phyloP scores from a whole-genome alignment of 2,888 invertebrate species.

The Mystacides longicornis region DNA sequence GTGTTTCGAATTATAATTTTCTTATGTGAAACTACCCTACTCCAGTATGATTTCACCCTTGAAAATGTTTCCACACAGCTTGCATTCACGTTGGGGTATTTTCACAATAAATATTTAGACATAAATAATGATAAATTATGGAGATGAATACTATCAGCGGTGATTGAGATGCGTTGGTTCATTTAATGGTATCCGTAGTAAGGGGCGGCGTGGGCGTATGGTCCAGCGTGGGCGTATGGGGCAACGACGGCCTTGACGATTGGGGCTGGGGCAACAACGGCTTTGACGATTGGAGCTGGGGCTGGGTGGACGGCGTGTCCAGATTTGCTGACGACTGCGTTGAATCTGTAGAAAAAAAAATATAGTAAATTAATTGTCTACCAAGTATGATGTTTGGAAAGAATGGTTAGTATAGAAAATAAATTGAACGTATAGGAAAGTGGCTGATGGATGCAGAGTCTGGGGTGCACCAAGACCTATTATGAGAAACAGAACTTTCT shows the following conservation, averaged over 20 bases:
- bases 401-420: no score
- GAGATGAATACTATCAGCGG: neutral
- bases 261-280: constrained; percentile 32
- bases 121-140: neutral
- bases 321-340: constrained; percentile 51
- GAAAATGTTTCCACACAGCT: neutral
- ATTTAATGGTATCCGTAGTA: constrained; percentile 32
- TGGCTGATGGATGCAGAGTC: no score
- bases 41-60: neutral
- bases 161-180: neutral
- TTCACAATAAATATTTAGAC: neutral
- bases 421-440: no score
- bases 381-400: no score
- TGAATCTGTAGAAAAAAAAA: constrained; percentile 41
- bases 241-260: constrained; percentile 32
- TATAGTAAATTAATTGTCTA: no score
- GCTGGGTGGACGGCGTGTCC: constrained; percentile 52
- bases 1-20: no score
- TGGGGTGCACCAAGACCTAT: no score
- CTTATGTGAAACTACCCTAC: neutral
- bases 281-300: constrained; percentile 25
- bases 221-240: constrained; percentile 36
- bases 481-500: no score
- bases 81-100: neutral
- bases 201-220: constrained; percentile 36